A percentile compares a stretch with the other conserved stretches of the same genome.
Evolutionary conservation across 2,888 invertebrate species (phyloP).

Genomic region (Busseola fusca): DNA sequence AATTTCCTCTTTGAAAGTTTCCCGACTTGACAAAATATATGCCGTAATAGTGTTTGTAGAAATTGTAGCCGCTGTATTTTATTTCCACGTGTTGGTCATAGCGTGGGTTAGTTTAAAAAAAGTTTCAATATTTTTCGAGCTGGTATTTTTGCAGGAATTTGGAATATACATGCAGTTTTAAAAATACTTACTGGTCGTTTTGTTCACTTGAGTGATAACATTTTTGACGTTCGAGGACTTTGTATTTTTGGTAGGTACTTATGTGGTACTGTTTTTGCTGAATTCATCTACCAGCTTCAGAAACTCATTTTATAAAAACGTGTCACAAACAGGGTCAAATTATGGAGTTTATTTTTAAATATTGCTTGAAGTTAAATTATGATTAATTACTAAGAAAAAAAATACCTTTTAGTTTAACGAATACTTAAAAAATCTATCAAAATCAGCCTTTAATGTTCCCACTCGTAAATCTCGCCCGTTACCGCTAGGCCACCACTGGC

Average conservation of each 20-base stretch:
- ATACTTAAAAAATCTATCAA: no score
- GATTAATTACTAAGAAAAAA: no score
- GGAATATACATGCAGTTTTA: neutral
- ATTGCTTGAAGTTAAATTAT: no score
- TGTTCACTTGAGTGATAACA: neutral
- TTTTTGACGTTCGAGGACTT: neutral
- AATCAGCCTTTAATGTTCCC: no score
- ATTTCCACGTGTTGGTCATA: constrained; percentile 22
- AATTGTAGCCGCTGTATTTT: constrained; percentile 46
- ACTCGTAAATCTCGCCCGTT: no score
- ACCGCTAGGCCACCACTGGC: no score
- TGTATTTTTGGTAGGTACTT: no score
- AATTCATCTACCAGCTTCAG: neutral
- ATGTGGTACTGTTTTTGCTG: no score
- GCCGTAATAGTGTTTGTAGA: constrained; percentile 52
- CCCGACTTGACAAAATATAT: constrained; percentile 58
- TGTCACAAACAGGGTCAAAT: no score
- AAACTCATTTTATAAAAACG: no score
- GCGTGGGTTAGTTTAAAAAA: constrained; percentile 9
- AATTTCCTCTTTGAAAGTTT: constrained; percentile 61
- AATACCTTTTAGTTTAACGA: no score
- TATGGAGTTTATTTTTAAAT: no score
- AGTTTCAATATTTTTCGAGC: neutral
- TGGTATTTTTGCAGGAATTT: neutral
- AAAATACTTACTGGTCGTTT: constrained; percentile 9